phyloP scores from a whole-genome alignment of 2,888 invertebrate species.

The Eurois occulta region DNA sequence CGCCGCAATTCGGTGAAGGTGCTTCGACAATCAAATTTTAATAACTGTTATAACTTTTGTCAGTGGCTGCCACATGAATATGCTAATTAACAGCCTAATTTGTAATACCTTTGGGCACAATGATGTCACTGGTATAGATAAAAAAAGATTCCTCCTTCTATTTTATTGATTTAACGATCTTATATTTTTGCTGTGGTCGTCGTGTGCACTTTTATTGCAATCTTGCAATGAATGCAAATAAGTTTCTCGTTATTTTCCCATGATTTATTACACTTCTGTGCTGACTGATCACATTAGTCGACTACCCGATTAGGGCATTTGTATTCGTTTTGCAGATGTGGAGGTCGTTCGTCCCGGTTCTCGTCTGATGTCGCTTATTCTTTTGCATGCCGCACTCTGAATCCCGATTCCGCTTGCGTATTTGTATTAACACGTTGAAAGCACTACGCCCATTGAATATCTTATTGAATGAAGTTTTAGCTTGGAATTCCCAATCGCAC shows the following conservation, averaged over 20 bases:
- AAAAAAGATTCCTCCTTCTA: constrained; percentile 56
- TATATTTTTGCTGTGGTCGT: constrained; percentile 50
- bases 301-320: constrained; percentile 80
- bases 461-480: constrained; percentile 63
- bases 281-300: constrained; percentile 76
- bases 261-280: constrained; percentile 76
- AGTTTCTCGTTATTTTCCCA: constrained; percentile 72
- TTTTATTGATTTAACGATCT: constrained; percentile 57
- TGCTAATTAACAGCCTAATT: constrained; percentile 67
- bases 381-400: constrained; percentile 80
- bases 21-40: constrained; percentile 72
- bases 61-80: constrained; percentile 66
- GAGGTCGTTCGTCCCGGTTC: constrained; percentile 90
- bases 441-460: constrained; percentile 77
- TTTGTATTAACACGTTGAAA: constrained; percentile 85
- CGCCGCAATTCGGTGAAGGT: constrained; percentile 74
- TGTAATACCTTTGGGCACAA: constrained; percentile 61
- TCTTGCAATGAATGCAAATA: constrained; percentile 72
- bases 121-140: constrained; percentile 67
- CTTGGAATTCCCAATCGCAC: constrained; percentile 59
- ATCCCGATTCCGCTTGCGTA: constrained; percentile 83
- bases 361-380: constrained; percentile 82
- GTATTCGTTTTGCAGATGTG: constrained; percentile 84
- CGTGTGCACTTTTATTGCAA: constrained; percentile 69
- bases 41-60: constrained; percentile 69